phyloP scores from a whole-genome alignment of 1,140 invertebrate species.

The Pemphigus obesinymphae region DNA sequence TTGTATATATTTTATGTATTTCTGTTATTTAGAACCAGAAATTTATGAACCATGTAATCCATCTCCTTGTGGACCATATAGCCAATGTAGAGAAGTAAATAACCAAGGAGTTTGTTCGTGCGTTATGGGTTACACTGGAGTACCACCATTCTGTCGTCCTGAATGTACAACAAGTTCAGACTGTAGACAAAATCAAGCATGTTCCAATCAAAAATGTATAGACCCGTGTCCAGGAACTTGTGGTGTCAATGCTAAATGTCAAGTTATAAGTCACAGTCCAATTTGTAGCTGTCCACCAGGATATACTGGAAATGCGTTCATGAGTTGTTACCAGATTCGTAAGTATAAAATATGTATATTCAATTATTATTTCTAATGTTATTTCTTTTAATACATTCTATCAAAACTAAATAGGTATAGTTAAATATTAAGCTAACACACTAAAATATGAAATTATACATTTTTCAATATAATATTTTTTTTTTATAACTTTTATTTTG shows the following conservation, averaged over 20 bases:
- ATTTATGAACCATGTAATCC: conserved; percentile 56
- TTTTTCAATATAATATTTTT: conserved; percentile 51
- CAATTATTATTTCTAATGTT: background rate
- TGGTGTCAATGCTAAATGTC: conserved; percentile 60
- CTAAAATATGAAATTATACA: conserved; percentile 53
- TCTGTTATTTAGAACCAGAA: conserved; percentile 50
- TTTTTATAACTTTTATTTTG: no score
- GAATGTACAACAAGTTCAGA: conserved; percentile 57
- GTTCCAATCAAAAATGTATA: conserved; percentile 56
- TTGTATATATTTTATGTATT: background rate
- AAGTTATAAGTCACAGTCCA: conserved; percentile 62
- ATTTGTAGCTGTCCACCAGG: conserved; percentile 62
- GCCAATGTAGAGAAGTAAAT: conserved; percentile 58
- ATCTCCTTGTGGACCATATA: conserved; percentile 67
- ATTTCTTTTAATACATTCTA: background rate
- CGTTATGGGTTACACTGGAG: conserved; percentile 51
- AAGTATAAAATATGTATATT: conserved; percentile 48
- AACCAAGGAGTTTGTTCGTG: conserved; percentile 59
- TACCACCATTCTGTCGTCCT: conserved; percentile 54
- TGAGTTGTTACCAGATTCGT: conserved; percentile 59
- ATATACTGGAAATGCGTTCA: conserved; percentile 69
- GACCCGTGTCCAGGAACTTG: conserved; percentile 58
- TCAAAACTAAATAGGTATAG: background rate
- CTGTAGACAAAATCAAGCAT: conserved; percentile 55
- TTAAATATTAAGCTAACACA: conserved; percentile 48